Percentiles rank a stretch among this genome's conserved stretches.
phyloP scores from a whole-genome alignment of 2,888 invertebrate genomes.

The Latheticus oryzae region DNA sequence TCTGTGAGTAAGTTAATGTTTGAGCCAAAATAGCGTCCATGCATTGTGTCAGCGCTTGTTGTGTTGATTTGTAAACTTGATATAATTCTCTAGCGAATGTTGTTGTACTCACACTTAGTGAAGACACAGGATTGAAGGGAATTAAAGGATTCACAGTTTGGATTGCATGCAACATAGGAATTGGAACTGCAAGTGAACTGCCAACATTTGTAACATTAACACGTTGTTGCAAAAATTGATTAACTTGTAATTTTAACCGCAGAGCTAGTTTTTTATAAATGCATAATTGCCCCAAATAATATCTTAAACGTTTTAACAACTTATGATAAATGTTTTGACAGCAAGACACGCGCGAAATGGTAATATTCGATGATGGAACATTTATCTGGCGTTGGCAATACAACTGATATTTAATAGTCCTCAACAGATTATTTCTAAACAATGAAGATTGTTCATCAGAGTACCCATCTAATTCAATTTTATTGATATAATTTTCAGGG shows the following conservation, averaged over 20 bases:
- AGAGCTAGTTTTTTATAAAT: background rate
- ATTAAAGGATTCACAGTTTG: conserved; percentile 31
- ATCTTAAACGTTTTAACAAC: background rate
- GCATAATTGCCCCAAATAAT: conserved; percentile 2
- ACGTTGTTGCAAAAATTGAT: conserved; percentile 7
- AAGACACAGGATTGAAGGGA: conserved; percentile 16
- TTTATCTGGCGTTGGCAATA: background rate
- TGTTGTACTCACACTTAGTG: background rate
- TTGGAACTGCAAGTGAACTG: conserved; percentile 37
- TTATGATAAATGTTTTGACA: background rate
- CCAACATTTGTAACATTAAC: too few species aligned
- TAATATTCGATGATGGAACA: too few species aligned
- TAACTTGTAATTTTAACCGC: conserved; percentile 2
- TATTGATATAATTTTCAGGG: conserved; percentile 1
- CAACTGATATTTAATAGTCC: conserved; percentile 6
- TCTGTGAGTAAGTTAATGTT: conserved; percentile 34
- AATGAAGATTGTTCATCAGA: background rate
- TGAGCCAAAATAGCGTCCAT: conserved; percentile 47
- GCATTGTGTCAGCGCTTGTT: conserved; percentile 47
- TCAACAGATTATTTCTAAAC: conserved; percentile 1
- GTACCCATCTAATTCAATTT: background rate
- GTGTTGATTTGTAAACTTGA: conserved; percentile 43
- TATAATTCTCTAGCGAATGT: conserved; percentile 17
- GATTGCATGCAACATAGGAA: conserved; percentile 43
- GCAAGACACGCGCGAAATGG: background rate